Evolutionary conservation across 1,140 invertebrate genomes (phyloP).

Genomic region (Glossosoma conforme): DNA sequence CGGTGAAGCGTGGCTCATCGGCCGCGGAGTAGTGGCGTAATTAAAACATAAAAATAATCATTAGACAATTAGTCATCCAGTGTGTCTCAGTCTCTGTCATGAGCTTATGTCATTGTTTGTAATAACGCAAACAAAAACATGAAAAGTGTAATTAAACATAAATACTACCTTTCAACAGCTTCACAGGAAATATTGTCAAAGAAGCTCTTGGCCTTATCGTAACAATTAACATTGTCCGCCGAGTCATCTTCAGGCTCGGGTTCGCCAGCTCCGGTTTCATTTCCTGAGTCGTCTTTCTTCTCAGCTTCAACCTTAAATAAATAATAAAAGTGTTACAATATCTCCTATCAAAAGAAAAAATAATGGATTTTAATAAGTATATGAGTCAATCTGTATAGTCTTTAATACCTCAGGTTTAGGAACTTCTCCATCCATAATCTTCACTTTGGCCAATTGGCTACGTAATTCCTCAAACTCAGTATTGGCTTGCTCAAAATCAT

Average conservation of each 20-base stretch:
- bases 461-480: slow-evolving; percentile 92
- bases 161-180: slow-evolving; percentile 84
- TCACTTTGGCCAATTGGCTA: slow-evolving; percentile 77
- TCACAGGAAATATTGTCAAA: slow-evolving; percentile 99
- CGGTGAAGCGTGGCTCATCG: too few relatives aligned
- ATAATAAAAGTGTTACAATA: neutral
- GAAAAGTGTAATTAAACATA: too few relatives aligned
- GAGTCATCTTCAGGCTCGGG: slow-evolving; percentile 70
- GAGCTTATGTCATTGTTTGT: too few relatives aligned
- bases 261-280: slow-evolving; percentile 76
- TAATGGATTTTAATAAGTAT: slow-evolving; percentile 1
- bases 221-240: slow-evolving; percentile 62
- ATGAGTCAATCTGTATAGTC: neutral
- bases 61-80: too few relatives aligned
- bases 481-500: slow-evolving; percentile 97
- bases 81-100: too few relatives aligned
- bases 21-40: too few relatives aligned
- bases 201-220: slow-evolving; percentile 97
- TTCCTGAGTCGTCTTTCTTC: slow-evolving; percentile 80
- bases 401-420: slow-evolving; percentile 45
- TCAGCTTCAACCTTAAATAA: slow-evolving; percentile 56
- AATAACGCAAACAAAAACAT: too few relatives aligned
- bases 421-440: slow-evolving; percentile 63
- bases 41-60: too few relatives aligned
- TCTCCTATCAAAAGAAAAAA: neutral